Evolutionary conservation across 2,113 vertebrate genomes (phyloP).

Genomic region (Panthera leo): DNA sequence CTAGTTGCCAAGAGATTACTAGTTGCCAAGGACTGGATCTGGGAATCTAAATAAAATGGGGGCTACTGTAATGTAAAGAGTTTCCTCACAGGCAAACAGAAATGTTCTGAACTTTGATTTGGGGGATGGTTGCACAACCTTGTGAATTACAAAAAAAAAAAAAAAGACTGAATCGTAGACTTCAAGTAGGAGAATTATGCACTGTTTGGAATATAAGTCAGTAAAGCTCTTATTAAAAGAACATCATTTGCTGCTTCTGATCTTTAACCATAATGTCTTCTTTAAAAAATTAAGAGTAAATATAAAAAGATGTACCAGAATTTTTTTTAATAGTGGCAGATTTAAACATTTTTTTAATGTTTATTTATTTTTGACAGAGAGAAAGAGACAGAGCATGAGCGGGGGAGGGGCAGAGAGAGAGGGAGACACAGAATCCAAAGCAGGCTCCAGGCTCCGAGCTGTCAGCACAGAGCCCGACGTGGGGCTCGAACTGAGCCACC

Average conservation of each 20-base stretch:
- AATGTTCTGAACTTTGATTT: not conserved
- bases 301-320: not conserved
- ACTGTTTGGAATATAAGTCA: not conserved
- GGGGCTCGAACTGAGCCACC: too few relatives aligned
- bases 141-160: not conserved
- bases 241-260: not conserved
- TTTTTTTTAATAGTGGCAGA: not conserved
- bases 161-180: not conserved
- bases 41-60: not conserved
- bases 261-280: not conserved
- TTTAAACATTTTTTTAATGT: too few relatives aligned
- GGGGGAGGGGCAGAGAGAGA: too few relatives aligned
- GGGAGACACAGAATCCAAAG: too few relatives aligned
- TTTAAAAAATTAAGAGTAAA: not conserved
- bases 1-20: not conserved
- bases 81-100: not conserved
- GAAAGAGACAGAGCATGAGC: too few relatives aligned
- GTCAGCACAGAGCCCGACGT: too few relatives aligned
- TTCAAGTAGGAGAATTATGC: not conserved
- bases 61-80: not conserved
- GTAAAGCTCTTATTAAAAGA: not conserved
- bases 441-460: too few relatives aligned
- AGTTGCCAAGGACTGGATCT: not conserved
- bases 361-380: too few relatives aligned
- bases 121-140: not conserved